Base-by-base conservation (phyloP, 2,888 invertebrate genomes). In the Mongoloraphidia duomilia region DNA sequence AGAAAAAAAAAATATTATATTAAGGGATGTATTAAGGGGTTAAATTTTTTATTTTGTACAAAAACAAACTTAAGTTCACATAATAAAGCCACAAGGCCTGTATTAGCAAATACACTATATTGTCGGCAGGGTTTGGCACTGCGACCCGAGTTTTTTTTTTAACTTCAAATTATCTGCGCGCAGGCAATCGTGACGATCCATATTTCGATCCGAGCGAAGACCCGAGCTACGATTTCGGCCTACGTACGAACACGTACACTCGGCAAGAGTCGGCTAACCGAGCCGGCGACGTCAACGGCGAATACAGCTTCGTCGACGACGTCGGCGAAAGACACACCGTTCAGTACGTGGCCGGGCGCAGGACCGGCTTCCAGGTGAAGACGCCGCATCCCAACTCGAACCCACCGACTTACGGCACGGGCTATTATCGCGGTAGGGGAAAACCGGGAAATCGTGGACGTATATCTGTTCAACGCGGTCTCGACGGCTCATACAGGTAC, bases 201-300 rank as follows among this genome's bases (percentile, higher is more conserved):
- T 78, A 79, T 58, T 79, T 78, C 57, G 85, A 85, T 64, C 84
- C 84, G 11, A 83, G 73, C 55, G 84, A 85, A 60, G 84, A 84
- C 65, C 84, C 84, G 2, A 82, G 82, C 54, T 86, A 85, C 62
- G 75, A 75, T 49, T 86, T 78, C 61, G 77, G 74, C 47, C 79
- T 80, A 56, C 77, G 78, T 56, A 82, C 84, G 0, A 67, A 78
- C 42, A 79, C 78, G 2, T 80, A 84, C 57, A 77, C 76, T 10
- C 76, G 82, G 57, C 75, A 77, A 53, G 85, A 86, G 63, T 74
- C 44, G 47, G 65, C 67, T 2, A 67, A 69, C 55, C 57, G 66
- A 52, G 51, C 59, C 34, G 63, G 63, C 1, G 64, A 65, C 50
- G 65, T 66, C 13, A 61, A 65, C 72, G 83, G 82, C 13, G 73